These are phyloP conservation scores for Dasypolia templi DNA, from an alignment of 2,888 invertebrate genomes.

Conservation along the genomic window DNA sequence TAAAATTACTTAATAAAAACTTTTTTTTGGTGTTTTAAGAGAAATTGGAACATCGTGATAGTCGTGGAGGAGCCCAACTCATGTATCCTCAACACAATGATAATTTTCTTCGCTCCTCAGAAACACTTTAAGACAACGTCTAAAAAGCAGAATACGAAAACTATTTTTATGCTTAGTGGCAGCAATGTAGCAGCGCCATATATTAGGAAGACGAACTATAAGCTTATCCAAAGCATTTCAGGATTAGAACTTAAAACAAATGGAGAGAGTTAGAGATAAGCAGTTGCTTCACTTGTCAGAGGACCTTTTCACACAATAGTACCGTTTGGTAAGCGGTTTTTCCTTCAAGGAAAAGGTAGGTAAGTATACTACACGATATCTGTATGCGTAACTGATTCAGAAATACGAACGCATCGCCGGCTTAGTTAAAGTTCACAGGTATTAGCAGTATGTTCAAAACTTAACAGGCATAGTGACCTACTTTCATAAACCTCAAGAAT, in stretches of 20 bases:
- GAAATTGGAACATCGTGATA: not conserved
- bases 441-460: constrained; percentile 6
- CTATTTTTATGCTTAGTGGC: constrained; percentile 13
- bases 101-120: constrained; percentile 7
- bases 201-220: constrained; percentile 15
- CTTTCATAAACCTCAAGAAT: constrained; percentile 13
- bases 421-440: not conserved
- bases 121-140: not conserved
- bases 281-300: not conserved
- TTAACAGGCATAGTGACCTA: constrained; percentile 28
- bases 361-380: no score
- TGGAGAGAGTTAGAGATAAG: no score
- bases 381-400: constrained; percentile 17
- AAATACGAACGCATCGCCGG: not conserved
- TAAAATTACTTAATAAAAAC: not conserved
- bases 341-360: constrained; percentile 20
- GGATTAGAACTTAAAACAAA: not conserved
- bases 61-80: not conserved
- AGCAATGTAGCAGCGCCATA: constrained; percentile 48
- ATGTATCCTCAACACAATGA: not conserved
- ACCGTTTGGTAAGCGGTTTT: constrained; percentile 18
- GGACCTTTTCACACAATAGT: not conserved
- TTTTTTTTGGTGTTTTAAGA: no score
- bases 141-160: constrained; percentile 6
- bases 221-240: not conserved